These are phyloP conservation scores for Zaprionus obscuricornis DNA, from an alignment of 2,888 invertebrate species.

Conservation along the genomic window DNA sequence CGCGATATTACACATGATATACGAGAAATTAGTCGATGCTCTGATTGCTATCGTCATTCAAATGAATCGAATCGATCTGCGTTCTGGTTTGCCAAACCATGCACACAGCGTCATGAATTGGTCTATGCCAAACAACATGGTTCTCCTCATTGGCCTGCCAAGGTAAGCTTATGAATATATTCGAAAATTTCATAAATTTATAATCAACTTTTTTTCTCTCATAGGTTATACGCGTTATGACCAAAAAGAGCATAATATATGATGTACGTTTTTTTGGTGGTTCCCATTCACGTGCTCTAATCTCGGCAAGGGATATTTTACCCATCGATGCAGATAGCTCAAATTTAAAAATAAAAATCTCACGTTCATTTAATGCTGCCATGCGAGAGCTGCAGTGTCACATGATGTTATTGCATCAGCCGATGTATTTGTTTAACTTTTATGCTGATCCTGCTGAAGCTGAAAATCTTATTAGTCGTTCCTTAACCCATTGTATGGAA, in stretches of 20 bases:
- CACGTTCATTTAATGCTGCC: conserved; percentile 86
- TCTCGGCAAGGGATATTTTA: conserved; percentile 87
- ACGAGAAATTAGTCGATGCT: conserved; percentile 89
- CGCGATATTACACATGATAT: conserved; percentile 89
- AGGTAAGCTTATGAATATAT: conserved; percentile 84
- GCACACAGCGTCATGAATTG: conserved; percentile 89
- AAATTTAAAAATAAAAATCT: conserved; percentile 82
- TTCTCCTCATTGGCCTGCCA: conserved; percentile 93
- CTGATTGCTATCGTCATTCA: conserved; percentile 92
- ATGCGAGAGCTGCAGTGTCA: conserved; percentile 88
- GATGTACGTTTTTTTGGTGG: conserved; percentile 93
- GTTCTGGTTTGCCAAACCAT: conserved; percentile 89
- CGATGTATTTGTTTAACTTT: conserved; percentile 79
- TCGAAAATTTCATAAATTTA: conserved; percentile 63
- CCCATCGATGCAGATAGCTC: conserved; percentile 87
- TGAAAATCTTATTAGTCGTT: conserved; percentile 63
- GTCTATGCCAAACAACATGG: conserved; percentile 93
- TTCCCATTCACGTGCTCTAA: conserved; percentile 88
- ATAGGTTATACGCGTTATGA: conserved; percentile 84
- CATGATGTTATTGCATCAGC: conserved; percentile 85
- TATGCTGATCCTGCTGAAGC: conserved; percentile 64
- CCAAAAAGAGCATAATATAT: conserved; percentile 83
- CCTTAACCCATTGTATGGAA: conserved; percentile 49
- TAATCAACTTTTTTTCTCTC: neutral
- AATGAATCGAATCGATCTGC: conserved; percentile 88